Evolutionary conservation across 2,797 vertebrate species (phyloP), one percentile per base, ranked within the genome.

Genomic region (Setipinna tenuifilis): DNA sequence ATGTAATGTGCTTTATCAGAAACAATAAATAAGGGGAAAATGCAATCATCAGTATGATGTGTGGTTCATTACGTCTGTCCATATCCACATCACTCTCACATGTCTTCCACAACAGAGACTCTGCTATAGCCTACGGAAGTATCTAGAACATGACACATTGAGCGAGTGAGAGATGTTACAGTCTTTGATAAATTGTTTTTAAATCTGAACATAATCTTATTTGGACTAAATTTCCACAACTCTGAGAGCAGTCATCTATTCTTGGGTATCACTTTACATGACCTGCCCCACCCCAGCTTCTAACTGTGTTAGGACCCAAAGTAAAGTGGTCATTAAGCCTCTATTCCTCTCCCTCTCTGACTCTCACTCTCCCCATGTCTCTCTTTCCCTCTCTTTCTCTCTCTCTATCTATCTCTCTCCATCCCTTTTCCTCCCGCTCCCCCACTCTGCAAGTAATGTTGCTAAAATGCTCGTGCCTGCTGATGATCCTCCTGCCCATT

Each of bases 261-360:
- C 90, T 91, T 88, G 25, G 85, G 93, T 94, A 94, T 96, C 94
- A 91, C 92, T 93, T 96, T 96, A 96, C 95, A 95, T 91, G 94
- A 94, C 95, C 94, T 94, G 93, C 92, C 94, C 94, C 94, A 91
- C 89, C 90, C 83, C 78, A 58, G 91, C 93, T 93, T 90, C 91
- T 95, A 96, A 96, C 94, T 87, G 89, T 84, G 94, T 96, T 95
- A 96, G 90, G 93, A 92, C 93, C 94, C 89, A 94, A 95, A 94
- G 93, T 95, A 95, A 95, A 96, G 95, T 95, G 95, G 94, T 96
- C 94, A 95, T 96, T 96, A 96, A 93, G 93, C 91, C 90, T 87
- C 31, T 78, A 78, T 59, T 90, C 87, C 90, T 91, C 90, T 88
- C 87, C 85, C 68, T 81, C 83, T 87, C 58, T 90, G 84, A 46